Evolutionary conservation across 2,113 vertebrate genomes (phyloP), one percentile per base, ranked within the genome.

Genomic region (Osmerus eperlanus): DNA sequence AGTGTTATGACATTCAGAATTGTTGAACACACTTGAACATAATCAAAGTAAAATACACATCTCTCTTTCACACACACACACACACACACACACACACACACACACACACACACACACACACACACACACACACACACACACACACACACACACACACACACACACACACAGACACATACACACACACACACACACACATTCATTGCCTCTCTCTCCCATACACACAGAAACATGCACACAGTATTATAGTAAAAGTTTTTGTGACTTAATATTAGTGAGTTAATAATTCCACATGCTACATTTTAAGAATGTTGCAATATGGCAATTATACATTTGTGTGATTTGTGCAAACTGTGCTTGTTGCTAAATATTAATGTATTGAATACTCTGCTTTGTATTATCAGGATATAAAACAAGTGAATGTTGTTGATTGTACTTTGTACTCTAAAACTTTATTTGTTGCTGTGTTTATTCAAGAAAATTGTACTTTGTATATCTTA

Each of bases 131-230:
- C 41, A 52, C 23, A 70, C 60, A 76, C 64, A 76, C 58, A 60
- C 32, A 7, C 32, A 36, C 32, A 18, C 61, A 6, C 64, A 54
- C 64, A 51, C 28, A 14, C 16, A 51, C 32, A 6, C 32, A 7
- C 32, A 36, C 32, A 18, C 61, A 6, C 64, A 54, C 12, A 28
- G 23, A 52, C 58, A 41, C 32, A 3, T 16, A 70, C 41, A 52
- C 23, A 70, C 60, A 76, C 64, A 76, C 58, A 60, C 32, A 7
- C 32, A 36, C 32, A 18, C 61, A 6, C 64, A 54, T 6, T 23
- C 41, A 60, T 28, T 58, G 23, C 53, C 65, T 65, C 78, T 66
- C 78, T 71, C 71, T 64, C 54, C 28, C n/a, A 52, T 74, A 41
- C 62, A 75, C 47, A 18, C 25, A 32, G 19, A 55, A 61, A 77